phyloP scores from a whole-genome alignment of 2,113 vertebrate species.

The Embiotoca jacksoni region DNA sequence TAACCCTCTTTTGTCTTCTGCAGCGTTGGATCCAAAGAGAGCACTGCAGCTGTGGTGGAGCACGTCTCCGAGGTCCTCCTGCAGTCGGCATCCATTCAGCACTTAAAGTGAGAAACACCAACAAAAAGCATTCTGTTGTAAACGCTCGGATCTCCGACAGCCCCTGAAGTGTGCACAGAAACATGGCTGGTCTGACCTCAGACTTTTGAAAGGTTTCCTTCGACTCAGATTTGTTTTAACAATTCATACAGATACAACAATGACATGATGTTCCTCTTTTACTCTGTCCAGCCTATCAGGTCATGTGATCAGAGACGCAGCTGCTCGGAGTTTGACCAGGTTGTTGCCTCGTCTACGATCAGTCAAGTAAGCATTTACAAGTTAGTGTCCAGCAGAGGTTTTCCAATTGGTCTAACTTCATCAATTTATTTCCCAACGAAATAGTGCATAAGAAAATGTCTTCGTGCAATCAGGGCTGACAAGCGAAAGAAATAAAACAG shows the following conservation, averaged over 20 bases:
- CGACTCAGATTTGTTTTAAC: neutral
- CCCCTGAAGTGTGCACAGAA: too few species aligned
- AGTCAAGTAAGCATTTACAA: conserved; percentile 79
- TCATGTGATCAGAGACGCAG: conserved; percentile 71
- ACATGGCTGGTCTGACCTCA: neutral
- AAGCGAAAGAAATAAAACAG: too few species aligned
- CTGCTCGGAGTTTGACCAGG: conserved; percentile 53
- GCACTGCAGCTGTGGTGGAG: conserved; percentile 28
- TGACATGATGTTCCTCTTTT: neutral
- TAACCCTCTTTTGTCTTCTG: neutral
- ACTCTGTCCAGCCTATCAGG: conserved; percentile 81
- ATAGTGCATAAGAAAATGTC: too few species aligned
- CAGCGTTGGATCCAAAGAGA: conserved; percentile 71
- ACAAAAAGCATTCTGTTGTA: too few species aligned
- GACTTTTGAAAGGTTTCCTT: neutral
- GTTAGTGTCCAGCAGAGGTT: neutral
- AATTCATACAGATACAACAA: neutral
- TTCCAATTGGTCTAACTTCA: too few species aligned
- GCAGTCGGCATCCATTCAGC: conserved; percentile 77
- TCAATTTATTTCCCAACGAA: too few species aligned
- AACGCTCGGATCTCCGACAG: too few species aligned
- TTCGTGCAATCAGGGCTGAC: too few species aligned
- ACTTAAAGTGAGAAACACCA: conserved; percentile 84
- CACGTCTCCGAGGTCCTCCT: conserved; percentile 75
- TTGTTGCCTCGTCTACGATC: conserved; percentile 71